phyloP scores from a whole-genome alignment of 2,797 vertebrate species.

The Betta splendens region DNA sequence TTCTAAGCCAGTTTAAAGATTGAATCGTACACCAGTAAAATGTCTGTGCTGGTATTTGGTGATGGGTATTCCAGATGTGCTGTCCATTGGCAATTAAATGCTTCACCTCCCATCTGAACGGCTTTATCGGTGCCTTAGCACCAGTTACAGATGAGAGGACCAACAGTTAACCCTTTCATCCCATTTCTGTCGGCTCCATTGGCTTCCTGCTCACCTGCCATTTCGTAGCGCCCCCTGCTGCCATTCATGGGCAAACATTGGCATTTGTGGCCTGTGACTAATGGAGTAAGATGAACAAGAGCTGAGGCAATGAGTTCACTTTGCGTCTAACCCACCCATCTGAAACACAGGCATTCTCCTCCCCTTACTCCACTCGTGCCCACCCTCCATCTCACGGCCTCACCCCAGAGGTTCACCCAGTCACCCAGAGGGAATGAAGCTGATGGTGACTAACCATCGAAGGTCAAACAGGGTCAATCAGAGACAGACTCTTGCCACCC shows the following conservation, averaged over 20 bases:
- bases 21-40: slow-evolving; percentile 9
- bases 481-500: slow-evolving; percentile 69
- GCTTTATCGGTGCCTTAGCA: not conserved
- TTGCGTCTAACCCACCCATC: slow-evolving; percentile 64
- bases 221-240: slow-evolving; percentile 53
- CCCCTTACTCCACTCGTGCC: slow-evolving; percentile 53
- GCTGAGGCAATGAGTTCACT: slow-evolving; percentile 66
- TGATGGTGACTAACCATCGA: slow-evolving; percentile 58
- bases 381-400: slow-evolving; percentile 51
- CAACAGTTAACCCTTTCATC: not conserved
- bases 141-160: slow-evolving; percentile 6
- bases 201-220: slow-evolving; percentile 2
- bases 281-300: slow-evolving; percentile 32
- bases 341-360: slow-evolving; percentile 41
- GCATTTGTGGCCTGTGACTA: slow-evolving; percentile 21
- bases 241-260: not conserved
- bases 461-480: slow-evolving; percentile 77
- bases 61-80: too few relatives aligned
- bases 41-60: too few relatives aligned
- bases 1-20: slow-evolving; percentile 15
- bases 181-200: slow-evolving; percentile 4
- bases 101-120: too few relatives aligned
- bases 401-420: slow-evolving; percentile 56
- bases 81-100: too few relatives aligned
- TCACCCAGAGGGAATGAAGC: slow-evolving; percentile 61